Conservation (phyloP, 2,113 vertebrate species). For the Pituophis catenifer region DNA sequence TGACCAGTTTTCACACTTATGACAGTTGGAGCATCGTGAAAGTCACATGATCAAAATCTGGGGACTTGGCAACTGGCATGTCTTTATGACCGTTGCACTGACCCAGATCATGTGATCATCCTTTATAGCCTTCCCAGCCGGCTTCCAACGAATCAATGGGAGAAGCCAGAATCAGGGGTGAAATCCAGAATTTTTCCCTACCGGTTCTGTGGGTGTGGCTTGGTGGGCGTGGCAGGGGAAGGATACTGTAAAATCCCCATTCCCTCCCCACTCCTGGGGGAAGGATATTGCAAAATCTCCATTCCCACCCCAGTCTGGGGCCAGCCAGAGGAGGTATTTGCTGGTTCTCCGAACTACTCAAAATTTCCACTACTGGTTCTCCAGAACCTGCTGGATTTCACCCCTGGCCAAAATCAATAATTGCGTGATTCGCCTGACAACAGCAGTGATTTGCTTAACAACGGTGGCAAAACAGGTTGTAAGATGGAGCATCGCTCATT, state of each 20-base stretch:
- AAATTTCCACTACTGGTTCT: too few relatives aligned
- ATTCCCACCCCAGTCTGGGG: too few relatives aligned
- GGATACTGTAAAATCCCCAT: too few relatives aligned
- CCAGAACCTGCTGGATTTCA: too few relatives aligned
- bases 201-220: too few relatives aligned
- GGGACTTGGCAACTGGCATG: too few relatives aligned
- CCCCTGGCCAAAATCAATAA: not conserved
- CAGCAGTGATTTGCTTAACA: not conserved
- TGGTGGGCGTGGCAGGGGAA: too few relatives aligned
- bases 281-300: too few relatives aligned
- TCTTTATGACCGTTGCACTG: not conserved
- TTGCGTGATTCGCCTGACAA: not conserved
- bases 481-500: not conserved
- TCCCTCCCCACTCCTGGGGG: too few relatives aligned
- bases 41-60: not conserved
- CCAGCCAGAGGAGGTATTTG: too few relatives aligned
- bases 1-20: not conserved
- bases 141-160: not conserved
- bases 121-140: not conserved
- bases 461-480: not conserved
- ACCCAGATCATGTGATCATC: not conserved
- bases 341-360: too few relatives aligned
- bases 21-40: not conserved
- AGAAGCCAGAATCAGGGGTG: not conserved
- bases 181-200: too few relatives aligned